Conservation (phyloP, 2,797 vertebrate species). For the Antrozous pallidus region DNA sequence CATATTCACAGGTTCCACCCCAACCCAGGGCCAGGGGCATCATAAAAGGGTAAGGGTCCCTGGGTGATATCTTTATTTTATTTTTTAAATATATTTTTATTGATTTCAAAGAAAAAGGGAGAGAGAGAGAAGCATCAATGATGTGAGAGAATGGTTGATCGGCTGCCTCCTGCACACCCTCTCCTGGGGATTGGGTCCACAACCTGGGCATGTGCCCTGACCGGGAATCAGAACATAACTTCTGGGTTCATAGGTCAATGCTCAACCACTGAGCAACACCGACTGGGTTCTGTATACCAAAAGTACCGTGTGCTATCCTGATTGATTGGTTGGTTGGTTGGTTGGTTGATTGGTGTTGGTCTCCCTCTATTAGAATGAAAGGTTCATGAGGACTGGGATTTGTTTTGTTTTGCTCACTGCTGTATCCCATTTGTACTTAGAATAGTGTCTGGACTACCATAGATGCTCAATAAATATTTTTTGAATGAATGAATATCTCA, state of each 20-base stretch:
- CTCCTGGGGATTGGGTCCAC: too few species aligned
- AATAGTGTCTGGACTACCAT: background rate
- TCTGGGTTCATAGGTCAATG: too few species aligned
- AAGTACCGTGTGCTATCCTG: background rate
- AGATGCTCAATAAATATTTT: background rate
- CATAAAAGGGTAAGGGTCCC: background rate
- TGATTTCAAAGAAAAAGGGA: too few species aligned
- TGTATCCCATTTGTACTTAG: background rate
- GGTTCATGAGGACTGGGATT: background rate
- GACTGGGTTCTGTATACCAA: background rate
- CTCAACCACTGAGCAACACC: too few species aligned
- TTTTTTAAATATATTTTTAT: too few species aligned
- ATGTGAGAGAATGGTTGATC: too few species aligned
- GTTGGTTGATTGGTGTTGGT: background rate
- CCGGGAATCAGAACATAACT: too few species aligned
- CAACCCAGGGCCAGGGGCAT: background rate
- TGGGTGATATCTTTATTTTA: background rate
- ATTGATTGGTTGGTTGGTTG: background rate
- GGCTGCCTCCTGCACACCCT: too few species aligned
- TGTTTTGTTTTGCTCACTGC: background rate
- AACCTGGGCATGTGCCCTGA: too few species aligned
- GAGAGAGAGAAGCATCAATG: too few species aligned
- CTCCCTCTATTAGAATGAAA: background rate
- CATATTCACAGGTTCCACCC: background rate
- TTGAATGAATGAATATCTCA: background rate